Evolutionary conservation across 1,140 invertebrate genomes (phyloP).

Genomic region (Drosophila navojoa): DNA sequence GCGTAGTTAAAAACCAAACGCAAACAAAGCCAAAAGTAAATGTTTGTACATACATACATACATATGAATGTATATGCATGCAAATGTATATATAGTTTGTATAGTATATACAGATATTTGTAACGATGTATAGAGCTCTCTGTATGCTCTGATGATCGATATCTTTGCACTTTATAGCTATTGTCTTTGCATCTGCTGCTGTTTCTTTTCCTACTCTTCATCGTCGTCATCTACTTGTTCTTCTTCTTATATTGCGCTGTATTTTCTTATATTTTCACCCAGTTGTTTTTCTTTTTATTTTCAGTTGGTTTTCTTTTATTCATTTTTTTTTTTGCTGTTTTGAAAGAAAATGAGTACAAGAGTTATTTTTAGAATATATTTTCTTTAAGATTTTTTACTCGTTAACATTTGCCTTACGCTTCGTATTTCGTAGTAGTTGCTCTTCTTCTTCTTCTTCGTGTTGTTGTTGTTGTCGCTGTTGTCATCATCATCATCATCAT

Average conservation of each 20-base stretch:
- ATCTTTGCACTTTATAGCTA: slow-evolving; percentile 74
- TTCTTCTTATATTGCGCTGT: slow-evolving; percentile 16
- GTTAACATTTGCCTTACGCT: slow-evolving; percentile 75
- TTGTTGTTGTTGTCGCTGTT: slow-evolving; percentile 11
- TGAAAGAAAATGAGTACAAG: slow-evolving; percentile 78
- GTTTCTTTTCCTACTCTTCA: neutral
- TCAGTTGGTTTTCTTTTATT: slow-evolving; percentile 43
- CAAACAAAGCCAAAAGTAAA: too few species aligned
- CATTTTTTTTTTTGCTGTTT: slow-evolving; percentile 56
- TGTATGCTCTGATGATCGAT: slow-evolving; percentile 32
- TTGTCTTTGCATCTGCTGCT: slow-evolving; percentile 47
- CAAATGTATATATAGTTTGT: neutral
- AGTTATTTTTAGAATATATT: slow-evolving; percentile 80
- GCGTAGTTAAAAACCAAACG: too few species aligned
- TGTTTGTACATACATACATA: neutral
- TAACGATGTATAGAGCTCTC: too few species aligned
- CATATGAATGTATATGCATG: neutral
- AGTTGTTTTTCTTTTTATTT: slow-evolving; percentile 57
- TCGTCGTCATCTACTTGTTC: neutral
- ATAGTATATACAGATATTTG: neutral
- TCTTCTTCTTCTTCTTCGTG: slow-evolving; percentile 20
- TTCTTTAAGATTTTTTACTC: slow-evolving; percentile 72
- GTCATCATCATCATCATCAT: slow-evolving; percentile 9
- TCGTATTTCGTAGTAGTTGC: slow-evolving; percentile 62
- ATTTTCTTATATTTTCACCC: slow-evolving; percentile 1